Base-by-base conservation (phyloP, 2,113 vertebrate genomes). In the Camelus bactrianus region DNA sequence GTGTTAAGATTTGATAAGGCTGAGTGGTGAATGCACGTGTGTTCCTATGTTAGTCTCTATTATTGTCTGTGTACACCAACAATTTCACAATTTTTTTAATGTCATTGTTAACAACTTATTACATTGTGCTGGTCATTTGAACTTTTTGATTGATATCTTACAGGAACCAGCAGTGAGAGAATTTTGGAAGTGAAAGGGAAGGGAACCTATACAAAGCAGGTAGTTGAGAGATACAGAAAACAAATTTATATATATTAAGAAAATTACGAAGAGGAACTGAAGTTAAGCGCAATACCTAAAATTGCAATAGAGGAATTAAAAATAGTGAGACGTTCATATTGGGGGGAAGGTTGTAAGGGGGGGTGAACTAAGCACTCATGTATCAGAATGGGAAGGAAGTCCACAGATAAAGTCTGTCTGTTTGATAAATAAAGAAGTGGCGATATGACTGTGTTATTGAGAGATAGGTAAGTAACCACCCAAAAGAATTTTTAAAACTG, bases 311-410 rank as follows among this genome's bases (percentile, higher is more conserved):
- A 64, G 91, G 77, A 96, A 96, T 77, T 96, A 94, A 95, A 94
- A 91, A 76, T 54, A 75, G 54, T 52, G 35, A 86, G 32, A 76
- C 8, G 64, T 58, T 50, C 56, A 65, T n/a, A 52, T 22, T 65
- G 30, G 38, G 26, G 26, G 20, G 52, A 15, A 32, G 7, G 10
- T 12, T n/a, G 2, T 88, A 20, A 69, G 38, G 38, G 38, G 38
- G 38, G 38, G 67, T 13, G 56, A 91, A 54, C 35, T 46, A 48
- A 67, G 28, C 4, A 50, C 73, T 94, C 56, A 32, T 79, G 46
- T 87, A 24, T 88, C 81, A 89, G 86, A 97, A 94, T 72, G 62
- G 93, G 95, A 96, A 98, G 96, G 94, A 98, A 98, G 79, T 91
- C 20, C 38, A 52, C 52, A 94, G 93, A 97, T 89, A 91, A 70